A percentile compares a stretch with the other conserved stretches of the same genome.
These are phyloP conservation scores for Sardina pilchardus DNA, from an alignment of 2,113 vertebrate species.

Conservation along the genomic window DNA sequence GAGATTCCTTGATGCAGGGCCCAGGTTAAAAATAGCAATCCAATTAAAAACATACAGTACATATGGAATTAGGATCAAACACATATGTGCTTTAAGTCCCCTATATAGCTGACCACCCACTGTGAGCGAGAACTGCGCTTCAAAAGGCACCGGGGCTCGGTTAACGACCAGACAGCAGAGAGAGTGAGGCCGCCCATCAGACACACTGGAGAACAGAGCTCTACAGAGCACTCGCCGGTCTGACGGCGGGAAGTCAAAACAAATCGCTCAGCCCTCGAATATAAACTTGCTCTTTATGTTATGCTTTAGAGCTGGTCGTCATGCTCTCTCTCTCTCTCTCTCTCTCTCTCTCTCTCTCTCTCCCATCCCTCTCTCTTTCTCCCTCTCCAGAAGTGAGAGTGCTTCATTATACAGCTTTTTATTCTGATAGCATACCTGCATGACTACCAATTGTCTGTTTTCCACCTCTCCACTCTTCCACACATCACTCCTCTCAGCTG, in stretches of 20 bases:
- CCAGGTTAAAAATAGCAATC: neutral
- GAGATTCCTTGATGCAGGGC: neutral
- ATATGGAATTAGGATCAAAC: neutral
- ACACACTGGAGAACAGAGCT: neutral
- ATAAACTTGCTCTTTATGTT: neutral
- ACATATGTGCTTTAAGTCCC: neutral
- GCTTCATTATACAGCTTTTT: neutral
- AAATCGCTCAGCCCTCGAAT: neutral
- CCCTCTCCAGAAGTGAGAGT: neutral
- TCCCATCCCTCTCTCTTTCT: neutral
- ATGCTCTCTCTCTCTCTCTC: neutral
- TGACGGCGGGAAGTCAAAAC: neutral
- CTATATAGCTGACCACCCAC: neutral
- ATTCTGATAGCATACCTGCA: neutral
- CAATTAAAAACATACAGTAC: neutral
- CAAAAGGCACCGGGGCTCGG: neutral
- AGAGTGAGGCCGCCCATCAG: neutral
- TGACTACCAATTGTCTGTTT: neutral
- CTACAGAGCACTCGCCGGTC: neutral
- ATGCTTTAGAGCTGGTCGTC: neutral
- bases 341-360: neutral
- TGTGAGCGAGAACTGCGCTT: neutral
- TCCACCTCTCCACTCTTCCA: neutral
- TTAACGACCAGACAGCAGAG: neutral
- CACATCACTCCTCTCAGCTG: neutral